phyloP scores from a whole-genome alignment of 2,113 vertebrate species.

The Nyctereutes procyonoides region DNA sequence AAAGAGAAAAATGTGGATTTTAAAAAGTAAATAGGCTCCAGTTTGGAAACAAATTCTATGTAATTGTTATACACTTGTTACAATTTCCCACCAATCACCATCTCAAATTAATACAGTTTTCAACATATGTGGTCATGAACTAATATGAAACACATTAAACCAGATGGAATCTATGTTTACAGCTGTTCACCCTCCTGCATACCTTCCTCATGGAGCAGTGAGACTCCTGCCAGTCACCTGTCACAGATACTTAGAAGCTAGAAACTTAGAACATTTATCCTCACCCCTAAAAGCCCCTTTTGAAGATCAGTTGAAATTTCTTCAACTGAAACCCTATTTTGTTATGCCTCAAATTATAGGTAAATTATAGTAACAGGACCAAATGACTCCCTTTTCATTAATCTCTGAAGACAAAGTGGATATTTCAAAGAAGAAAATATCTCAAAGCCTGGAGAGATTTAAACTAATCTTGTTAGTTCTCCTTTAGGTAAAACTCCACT shows the following conservation, averaged over 20 bases:
- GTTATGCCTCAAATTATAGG: neutral
- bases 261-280: neutral
- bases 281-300: constrained; percentile 12
- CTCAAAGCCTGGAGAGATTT: constrained; percentile 53
- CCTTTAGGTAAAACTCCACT: neutral
- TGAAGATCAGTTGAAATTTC: constrained; percentile 16
- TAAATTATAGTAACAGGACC: constrained; percentile 18
- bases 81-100: neutral
- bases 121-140: neutral
- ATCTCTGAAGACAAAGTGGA: constrained; percentile 53
- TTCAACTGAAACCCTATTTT: constrained; percentile 31
- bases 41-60: neutral
- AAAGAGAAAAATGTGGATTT: neutral
- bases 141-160: neutral
- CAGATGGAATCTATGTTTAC: neutral
- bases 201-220: neutral
- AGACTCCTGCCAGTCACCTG: neutral
- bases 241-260: neutral
- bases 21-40: neutral
- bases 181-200: neutral
- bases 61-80: neutral
- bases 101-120: neutral
- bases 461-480: constrained; percentile 44
- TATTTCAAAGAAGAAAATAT: constrained; percentile 61
- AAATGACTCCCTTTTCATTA: constrained; percentile 39